phyloP scores from a whole-genome alignment of 2,113 vertebrate species.

The Rafetus swinhoei region DNA sequence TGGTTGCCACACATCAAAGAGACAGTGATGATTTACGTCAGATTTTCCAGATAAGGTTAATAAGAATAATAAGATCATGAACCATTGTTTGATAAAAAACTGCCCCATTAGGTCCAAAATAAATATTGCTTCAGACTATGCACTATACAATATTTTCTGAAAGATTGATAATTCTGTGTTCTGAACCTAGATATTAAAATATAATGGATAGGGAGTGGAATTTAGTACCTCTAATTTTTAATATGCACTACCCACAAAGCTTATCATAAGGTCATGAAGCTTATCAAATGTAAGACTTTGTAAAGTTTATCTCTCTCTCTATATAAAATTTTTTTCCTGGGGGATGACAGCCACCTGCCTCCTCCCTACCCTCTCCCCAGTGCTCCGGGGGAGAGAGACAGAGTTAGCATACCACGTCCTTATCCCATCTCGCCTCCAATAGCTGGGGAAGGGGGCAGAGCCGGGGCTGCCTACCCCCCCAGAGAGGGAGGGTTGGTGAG shows the following conservation, averaged over 20 bases:
- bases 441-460: too few species aligned
- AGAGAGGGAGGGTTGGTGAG: too few species aligned
- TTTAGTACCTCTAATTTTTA: neutral
- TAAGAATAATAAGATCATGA: slow-evolving; percentile 14
- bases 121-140: neutral
- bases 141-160: neutral
- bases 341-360: too few species aligned
- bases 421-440: too few species aligned
- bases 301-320: too few species aligned
- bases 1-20: neutral
- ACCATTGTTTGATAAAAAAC: slow-evolving; percentile 28
- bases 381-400: too few species aligned
- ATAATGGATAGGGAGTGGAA: neutral
- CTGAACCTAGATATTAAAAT: neutral
- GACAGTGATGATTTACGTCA: slow-evolving; percentile 14
- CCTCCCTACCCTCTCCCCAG: too few species aligned
- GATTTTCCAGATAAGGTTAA: neutral
- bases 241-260: neutral
- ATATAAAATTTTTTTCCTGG: too few species aligned
- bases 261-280: too few species aligned
- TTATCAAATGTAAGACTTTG: too few species aligned
- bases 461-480: too few species aligned
- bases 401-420: too few species aligned
- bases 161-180: slow-evolving; percentile 3
- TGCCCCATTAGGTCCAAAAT: neutral